A percentile compares a stretch with the other conserved stretches of the same genome.
Conservation (phyloP, 1,140 invertebrate species). For the Melanaphis sacchari region DNA sequence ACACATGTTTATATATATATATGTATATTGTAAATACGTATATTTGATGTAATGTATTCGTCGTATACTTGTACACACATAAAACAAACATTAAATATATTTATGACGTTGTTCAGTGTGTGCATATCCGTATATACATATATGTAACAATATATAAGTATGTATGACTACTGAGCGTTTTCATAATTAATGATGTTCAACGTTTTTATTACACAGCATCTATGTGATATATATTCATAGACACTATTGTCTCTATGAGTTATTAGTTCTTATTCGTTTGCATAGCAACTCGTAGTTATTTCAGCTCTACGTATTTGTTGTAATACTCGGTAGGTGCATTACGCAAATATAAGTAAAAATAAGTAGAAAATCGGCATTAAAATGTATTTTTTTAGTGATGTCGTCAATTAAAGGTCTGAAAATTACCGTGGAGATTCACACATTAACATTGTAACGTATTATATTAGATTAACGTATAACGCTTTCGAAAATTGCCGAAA, state of each 20-base stretch:
- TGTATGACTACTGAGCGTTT: conserved; percentile 30
- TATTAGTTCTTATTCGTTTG: background rate
- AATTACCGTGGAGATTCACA: background rate
- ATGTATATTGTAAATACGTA: background rate
- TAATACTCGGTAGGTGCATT: background rate
- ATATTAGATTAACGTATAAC: no score
- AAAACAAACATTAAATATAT: conserved; percentile 45
- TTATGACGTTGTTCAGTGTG: conserved; percentile 27
- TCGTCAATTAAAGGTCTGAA: background rate
- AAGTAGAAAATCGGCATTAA: background rate
- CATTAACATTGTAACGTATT: no score
- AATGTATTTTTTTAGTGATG: background rate
- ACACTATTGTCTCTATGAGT: background rate
- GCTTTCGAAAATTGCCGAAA: background rate
- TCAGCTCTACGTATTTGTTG: background rate
- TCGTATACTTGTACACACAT: conserved; percentile 6
- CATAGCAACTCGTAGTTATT: background rate
- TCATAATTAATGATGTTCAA: conserved; percentile 29
- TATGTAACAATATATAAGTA: background rate
- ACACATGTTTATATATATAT: background rate
- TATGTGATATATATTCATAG: background rate
- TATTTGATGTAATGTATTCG: conserved; percentile 29
- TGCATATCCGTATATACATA: background rate
- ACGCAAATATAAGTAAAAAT: background rate
- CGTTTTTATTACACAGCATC: background rate